Percentiles rank a stretch among this genome's conserved stretches.
These are phyloP conservation scores for Miltochrista miniata DNA, from an alignment of 2,888 invertebrate genomes.

Conservation along the genomic window DNA sequence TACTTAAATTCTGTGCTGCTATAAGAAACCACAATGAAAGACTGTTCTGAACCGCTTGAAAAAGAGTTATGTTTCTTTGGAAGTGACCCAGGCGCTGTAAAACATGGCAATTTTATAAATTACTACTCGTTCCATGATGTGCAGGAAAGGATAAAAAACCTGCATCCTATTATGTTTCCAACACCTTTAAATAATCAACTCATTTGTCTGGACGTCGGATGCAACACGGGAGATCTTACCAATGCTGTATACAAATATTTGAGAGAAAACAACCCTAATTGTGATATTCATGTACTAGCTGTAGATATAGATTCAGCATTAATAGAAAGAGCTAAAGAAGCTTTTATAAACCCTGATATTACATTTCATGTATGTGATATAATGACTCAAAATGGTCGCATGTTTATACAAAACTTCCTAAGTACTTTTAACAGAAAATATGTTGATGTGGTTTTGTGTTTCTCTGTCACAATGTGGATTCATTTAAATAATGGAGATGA, in stretches of 20 bases:
- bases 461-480: slow-evolving; percentile 96
- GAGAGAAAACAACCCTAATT: slow-evolving; percentile 57
- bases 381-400: slow-evolving; percentile 67
- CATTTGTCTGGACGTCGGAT: slow-evolving; percentile 88
- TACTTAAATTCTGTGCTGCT: too few species aligned
- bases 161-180: slow-evolving; percentile 73
- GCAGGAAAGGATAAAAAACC: slow-evolving; percentile 85
- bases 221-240: slow-evolving; percentile 92
- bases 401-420: slow-evolving; percentile 76
- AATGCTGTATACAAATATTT: slow-evolving; percentile 81
- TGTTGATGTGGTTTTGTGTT: slow-evolving; percentile 90
- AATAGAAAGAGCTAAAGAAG: slow-evolving; percentile 86
- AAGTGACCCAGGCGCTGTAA: slow-evolving; percentile 89
- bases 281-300: slow-evolving; percentile 82
- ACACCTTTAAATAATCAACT: slow-evolving; percentile 43
- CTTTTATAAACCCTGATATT: slow-evolving; percentile 71
- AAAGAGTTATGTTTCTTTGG: slow-evolving; percentile 71
- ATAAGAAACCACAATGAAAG: background rate
- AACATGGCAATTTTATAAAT: slow-evolving; percentile 93
- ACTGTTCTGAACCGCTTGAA: background rate
- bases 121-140: slow-evolving; percentile 93
- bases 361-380: slow-evolving; percentile 85
- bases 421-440: slow-evolving; percentile 53
- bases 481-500: slow-evolving; percentile 92
- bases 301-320: slow-evolving; percentile 90